These are phyloP conservation scores for Labeo calbasu DNA, from an alignment of 2,797 vertebrate species.

Conservation along the genomic window DNA sequence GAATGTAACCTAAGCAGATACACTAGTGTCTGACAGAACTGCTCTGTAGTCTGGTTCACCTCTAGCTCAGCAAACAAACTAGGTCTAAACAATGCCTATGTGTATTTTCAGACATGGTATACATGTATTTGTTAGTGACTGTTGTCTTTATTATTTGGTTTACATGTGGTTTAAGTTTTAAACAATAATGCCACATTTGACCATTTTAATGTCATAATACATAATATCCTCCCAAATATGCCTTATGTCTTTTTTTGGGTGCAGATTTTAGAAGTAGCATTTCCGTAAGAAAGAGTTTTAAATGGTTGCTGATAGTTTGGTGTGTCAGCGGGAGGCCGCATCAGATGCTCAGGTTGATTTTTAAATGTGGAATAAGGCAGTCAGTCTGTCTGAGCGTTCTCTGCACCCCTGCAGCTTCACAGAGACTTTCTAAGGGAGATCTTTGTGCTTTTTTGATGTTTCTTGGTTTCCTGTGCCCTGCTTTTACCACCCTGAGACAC, in stretches of 20 bases:
- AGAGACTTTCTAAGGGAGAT: slow-evolving; percentile 1
- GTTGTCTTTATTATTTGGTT: background rate
- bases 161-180: too few species aligned
- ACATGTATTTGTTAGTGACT: background rate
- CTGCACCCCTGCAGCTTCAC: slow-evolving; percentile 12
- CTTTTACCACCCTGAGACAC: background rate
- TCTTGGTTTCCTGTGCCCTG: background rate
- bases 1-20: slow-evolving; percentile 11
- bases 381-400: background rate
- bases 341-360: background rate
- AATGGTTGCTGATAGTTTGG: background rate
- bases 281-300: background rate
- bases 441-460: background rate
- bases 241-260: background rate
- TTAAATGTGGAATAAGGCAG: slow-evolving; percentile 25
- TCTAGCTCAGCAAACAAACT: slow-evolving; percentile 30
- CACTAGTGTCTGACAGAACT: slow-evolving; percentile 5
- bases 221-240: background rate
- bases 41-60: slow-evolving; percentile 5
- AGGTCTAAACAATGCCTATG: background rate
- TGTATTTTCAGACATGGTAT: background rate
- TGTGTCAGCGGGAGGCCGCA: background rate
- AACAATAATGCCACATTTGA: background rate
- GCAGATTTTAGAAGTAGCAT: background rate
- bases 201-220: background rate